A percentile compares a stretch with the other conserved stretches of the same genome.
Conservation (phyloP, 1,140 invertebrate genomes). For the Eumeta japonica region DNA sequence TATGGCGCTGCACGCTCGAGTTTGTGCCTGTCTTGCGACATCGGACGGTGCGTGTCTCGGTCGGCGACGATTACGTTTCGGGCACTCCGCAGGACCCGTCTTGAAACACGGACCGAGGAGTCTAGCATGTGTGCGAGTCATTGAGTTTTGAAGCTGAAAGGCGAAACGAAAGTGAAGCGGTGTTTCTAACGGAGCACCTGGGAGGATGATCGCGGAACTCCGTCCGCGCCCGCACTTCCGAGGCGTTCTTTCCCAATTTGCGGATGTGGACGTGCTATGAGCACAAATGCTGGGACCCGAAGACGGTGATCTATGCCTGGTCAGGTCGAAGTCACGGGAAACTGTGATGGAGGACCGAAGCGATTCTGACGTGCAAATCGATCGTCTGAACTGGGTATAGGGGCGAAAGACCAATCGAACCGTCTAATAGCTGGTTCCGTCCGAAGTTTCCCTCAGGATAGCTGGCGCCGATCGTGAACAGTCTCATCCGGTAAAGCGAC, state of each 20-base stretch:
- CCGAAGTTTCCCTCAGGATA: too few relatives aligned
- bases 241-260: constrained; percentile 53
- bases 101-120: too few relatives aligned
- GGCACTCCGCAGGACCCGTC: constrained; percentile 71
- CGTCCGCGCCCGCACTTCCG: constrained; percentile 52
- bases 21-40: constrained; percentile 42
- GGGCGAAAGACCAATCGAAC: too few relatives aligned
- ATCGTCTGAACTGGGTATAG: too few relatives aligned
- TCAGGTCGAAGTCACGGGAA: too few relatives aligned
- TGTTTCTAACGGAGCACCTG: constrained; percentile 33
- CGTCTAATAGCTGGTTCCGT: constrained; percentile 90
- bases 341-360: constrained; percentile 87
- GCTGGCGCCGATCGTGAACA: constrained; percentile 59
- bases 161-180: constrained; percentile 67
- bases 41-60: constrained; percentile 48
- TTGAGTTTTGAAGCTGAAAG: constrained; percentile 64
- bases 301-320: too few relatives aligned
- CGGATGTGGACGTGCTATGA: constrained; percentile 62
- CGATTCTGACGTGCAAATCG: too few relatives aligned
- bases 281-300: constrained; percentile 78
- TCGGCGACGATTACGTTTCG: constrained; percentile 61
- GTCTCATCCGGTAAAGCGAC: constrained; percentile 78
- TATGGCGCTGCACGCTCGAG: constrained; percentile 28
- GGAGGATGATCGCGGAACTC: constrained; percentile 49
- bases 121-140: constrained; percentile 80